Conservation (phyloP, 1,140 invertebrate genomes). For the Hypothenemus hampei region DNA sequence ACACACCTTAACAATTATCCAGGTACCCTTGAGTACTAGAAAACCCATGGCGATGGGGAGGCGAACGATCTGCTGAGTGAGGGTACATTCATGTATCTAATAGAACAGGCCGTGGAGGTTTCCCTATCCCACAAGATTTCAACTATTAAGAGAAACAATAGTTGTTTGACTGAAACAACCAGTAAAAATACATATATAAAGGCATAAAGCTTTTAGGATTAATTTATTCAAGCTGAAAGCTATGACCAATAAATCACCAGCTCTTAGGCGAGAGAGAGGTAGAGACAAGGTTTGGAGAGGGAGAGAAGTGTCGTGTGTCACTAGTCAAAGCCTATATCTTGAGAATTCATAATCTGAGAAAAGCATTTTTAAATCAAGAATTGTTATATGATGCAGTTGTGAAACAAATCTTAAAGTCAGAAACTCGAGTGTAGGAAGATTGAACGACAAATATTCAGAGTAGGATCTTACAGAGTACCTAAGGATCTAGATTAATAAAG, state of each 20-base stretch:
- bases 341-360: not conserved
- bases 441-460: too few species aligned
- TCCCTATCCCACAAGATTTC: not conserved
- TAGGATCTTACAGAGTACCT: too few species aligned
- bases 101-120: too few species aligned
- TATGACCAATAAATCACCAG: not conserved
- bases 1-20: too few species aligned
- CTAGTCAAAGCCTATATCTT: not conserved
- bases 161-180: not conserved
- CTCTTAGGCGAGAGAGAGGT: not conserved
- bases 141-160: not conserved
- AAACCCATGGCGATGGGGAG: not conserved
- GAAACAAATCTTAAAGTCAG: too few species aligned
- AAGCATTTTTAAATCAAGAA: not conserved
- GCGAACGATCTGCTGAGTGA: not conserved
- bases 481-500: too few species aligned
- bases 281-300: not conserved
- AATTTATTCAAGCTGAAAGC: not conserved
- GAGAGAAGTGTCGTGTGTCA: not conserved
- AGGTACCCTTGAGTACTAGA: too few species aligned
- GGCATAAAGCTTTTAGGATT: not conserved
- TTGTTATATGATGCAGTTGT: too few species aligned
- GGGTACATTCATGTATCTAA: not conserved
- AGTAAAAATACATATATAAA: not conserved
- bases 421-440: too few species aligned